phyloP scores from a whole-genome alignment of 1,140 invertebrate genomes.

The Forficula auricularia region DNA sequence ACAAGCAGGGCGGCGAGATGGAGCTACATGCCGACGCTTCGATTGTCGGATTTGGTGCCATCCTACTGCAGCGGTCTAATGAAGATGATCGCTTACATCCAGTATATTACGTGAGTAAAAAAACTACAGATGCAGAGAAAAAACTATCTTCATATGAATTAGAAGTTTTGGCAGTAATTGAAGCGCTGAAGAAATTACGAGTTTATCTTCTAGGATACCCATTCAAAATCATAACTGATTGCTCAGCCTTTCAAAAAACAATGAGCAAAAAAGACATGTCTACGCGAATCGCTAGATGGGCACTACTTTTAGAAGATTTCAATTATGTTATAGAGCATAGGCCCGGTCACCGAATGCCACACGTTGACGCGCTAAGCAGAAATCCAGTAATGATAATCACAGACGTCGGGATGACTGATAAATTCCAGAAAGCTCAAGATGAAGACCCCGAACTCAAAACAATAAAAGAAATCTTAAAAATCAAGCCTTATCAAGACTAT shows the following conservation, averaged over 20 bases:
- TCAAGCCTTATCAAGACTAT: neutral
- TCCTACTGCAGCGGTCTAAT: slow-evolving; percentile 13
- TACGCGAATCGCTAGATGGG: too few relatives aligned
- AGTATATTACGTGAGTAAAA: neutral
- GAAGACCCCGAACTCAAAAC: slow-evolving; percentile 15
- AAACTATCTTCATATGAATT: too few relatives aligned
- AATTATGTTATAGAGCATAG: slow-evolving; percentile 22
- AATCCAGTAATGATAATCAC: slow-evolving; percentile 17
- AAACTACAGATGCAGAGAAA: too few relatives aligned
- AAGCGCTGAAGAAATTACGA: too few relatives aligned
- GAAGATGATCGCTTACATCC: slow-evolving; percentile 1
- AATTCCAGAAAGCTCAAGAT: slow-evolving; percentile 13
- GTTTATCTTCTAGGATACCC: too few relatives aligned
- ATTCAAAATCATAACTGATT: too few relatives aligned
- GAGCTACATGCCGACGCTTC: slow-evolving; percentile 16
- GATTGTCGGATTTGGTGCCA: slow-evolving; percentile 18
- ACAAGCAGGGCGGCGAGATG: neutral
- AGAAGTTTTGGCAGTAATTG: neutral
- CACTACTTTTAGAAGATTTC: slow-evolving; percentile 20
- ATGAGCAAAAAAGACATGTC: too few relatives aligned
- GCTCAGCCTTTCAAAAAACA: neutral
- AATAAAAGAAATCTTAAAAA: slow-evolving; percentile 11
- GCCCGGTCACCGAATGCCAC: slow-evolving; percentile 21
- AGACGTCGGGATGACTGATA: neutral
- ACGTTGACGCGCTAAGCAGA: slow-evolving; percentile 26